A percentile compares a stretch with the other conserved stretches of the same genome.
Evolutionary conservation across 1,140 invertebrate genomes (phyloP).

Genomic region (Babylonia areolata): DNA sequence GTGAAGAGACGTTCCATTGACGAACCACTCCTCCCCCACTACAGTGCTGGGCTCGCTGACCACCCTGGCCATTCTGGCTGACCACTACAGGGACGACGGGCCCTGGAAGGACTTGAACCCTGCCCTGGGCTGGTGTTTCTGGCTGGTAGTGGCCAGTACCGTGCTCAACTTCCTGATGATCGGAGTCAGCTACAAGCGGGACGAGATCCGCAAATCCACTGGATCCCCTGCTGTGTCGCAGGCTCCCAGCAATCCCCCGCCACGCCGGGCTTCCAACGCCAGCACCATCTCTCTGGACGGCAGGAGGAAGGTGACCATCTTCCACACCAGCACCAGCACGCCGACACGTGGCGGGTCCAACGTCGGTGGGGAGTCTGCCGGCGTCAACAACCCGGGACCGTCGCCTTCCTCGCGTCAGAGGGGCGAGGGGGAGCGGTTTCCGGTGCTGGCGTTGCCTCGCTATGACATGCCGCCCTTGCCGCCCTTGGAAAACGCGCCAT

Average conservation of each 20-base stretch:
- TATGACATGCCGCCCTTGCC: not conserved
- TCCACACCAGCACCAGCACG: not conserved
- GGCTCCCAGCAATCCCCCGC: not conserved
- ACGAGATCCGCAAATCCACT: not conserved
- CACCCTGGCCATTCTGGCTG: not conserved
- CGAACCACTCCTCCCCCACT: no score
- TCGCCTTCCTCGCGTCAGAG: not conserved
- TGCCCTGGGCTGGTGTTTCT: constrained; percentile 4
- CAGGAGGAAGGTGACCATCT: not conserved
- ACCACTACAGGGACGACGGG: not conserved
- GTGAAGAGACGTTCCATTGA: no score
- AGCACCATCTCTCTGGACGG: not conserved
- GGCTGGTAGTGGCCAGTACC: not conserved
- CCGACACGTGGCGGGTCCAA: not conserved
- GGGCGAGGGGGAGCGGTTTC: not conserved
- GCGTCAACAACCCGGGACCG: not conserved
- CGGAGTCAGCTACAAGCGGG: not conserved
- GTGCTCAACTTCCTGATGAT: not conserved
- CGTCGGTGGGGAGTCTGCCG: not conserved
- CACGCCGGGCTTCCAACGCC: not conserved
- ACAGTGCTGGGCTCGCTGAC: not conserved
- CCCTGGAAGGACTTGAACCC: not conserved
- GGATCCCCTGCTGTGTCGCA: not conserved
- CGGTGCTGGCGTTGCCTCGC: not conserved
- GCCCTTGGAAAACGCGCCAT: not conserved